Conservation (phyloP, 1,140 invertebrate genomes). For the Neodiprion pinetum region DNA sequence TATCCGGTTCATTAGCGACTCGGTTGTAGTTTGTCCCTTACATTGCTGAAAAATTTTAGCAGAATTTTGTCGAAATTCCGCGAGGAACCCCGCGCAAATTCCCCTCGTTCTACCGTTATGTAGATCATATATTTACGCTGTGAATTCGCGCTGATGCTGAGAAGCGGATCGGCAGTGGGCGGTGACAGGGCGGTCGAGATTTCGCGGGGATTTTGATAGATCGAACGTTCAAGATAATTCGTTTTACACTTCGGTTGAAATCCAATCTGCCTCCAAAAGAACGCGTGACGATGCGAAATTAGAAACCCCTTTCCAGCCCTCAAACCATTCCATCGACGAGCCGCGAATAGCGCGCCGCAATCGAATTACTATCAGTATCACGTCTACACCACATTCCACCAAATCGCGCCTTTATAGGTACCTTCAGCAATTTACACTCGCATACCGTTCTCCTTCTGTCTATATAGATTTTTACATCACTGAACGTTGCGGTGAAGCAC, state of each 20-base stretch:
- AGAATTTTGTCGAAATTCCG: not conserved
- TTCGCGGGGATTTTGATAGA: conserved; percentile 2
- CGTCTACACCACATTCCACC: too few relatives aligned
- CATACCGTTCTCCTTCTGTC: too few relatives aligned
- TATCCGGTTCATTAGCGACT: not conserved
- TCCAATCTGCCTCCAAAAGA: not conserved
- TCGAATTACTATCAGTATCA: not conserved
- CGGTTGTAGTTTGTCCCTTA: not conserved
- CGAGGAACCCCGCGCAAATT: not conserved
- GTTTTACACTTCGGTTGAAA: conserved; percentile 2
- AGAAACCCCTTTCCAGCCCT: conserved; percentile 7
- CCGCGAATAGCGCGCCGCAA: not conserved
- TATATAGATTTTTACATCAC: too few relatives aligned
- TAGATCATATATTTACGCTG: not conserved
- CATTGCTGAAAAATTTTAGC: not conserved
- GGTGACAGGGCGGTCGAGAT: not conserved
- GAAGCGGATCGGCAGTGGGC: not conserved
- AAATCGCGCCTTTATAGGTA: too few relatives aligned
- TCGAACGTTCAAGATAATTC: conserved; percentile 7
- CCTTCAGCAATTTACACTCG: too few relatives aligned
- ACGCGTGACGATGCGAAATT: conserved; percentile 1
- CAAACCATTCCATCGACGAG: not conserved
- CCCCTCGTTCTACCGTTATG: too few relatives aligned
- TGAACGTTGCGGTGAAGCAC: too few relatives aligned
- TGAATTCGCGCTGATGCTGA: not conserved